A percentile compares a stretch with the other conserved stretches of the same genome.
phyloP scores from a whole-genome alignment of 2,888 invertebrate genomes.

The Synanthedon tipuliformis region DNA sequence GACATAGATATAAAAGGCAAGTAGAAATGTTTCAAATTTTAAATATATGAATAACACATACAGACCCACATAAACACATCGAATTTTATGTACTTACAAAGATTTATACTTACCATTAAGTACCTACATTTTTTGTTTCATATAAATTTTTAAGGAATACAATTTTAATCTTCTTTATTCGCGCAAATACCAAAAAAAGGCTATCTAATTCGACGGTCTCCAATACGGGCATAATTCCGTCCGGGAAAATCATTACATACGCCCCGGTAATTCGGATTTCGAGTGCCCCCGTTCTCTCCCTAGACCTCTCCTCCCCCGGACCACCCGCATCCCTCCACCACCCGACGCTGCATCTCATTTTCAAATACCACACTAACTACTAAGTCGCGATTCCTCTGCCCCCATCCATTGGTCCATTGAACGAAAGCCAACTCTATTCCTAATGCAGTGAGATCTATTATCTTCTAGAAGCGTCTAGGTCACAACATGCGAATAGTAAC shows the following conservation, averaged over 20 bases:
- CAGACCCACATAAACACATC: no score
- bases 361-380: slow-evolving; percentile 52
- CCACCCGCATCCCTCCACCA: slow-evolving; percentile 10
- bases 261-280: slow-evolving; percentile 68
- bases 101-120: no score
- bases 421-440: slow-evolving; percentile 40
- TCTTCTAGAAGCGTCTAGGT: slow-evolving; percentile 7
- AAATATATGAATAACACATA: no score
- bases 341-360: slow-evolving; percentile 66
- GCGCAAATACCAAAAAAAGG: background rate
- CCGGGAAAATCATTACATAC: slow-evolving; percentile 69
- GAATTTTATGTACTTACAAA: no score
- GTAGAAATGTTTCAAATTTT: no score
- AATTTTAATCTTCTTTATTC: no score
- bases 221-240: slow-evolving; percentile 63
- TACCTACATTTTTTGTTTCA: no score
- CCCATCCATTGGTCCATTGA: slow-evolving; percentile 18
- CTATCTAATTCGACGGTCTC: slow-evolving; percentile 25
- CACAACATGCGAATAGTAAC: slow-evolving; percentile 47
- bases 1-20: no score
- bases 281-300: slow-evolving; percentile 26
- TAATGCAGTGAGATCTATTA: background rate
- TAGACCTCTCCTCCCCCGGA: slow-evolving; percentile 13
- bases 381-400: slow-evolving; percentile 44
- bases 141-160: no score